Conservation (phyloP, 2,113 vertebrate genomes). For the Monopterus albus region DNA sequence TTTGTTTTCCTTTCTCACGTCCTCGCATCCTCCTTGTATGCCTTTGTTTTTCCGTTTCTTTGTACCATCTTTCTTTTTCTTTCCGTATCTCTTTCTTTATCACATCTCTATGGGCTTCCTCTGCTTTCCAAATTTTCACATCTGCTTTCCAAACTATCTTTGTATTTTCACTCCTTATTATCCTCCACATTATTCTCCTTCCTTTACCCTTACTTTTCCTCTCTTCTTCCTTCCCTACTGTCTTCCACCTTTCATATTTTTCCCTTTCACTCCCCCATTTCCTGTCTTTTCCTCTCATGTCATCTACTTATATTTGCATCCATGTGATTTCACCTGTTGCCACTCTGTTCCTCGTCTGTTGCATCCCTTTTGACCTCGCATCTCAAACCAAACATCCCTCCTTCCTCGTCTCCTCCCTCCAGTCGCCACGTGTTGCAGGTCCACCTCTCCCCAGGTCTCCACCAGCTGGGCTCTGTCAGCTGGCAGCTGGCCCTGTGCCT, state of each 20-base stretch:
- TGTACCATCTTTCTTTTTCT: not conserved
- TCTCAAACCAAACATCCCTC: not conserved
- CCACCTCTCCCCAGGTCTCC: constrained; percentile 90
- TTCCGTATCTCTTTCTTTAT: not conserved
- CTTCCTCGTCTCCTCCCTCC: constrained; percentile 31
- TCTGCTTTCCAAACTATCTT: not conserved
- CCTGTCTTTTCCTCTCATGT: not conserved
- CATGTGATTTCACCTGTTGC: not conserved
- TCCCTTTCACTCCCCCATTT: not conserved
- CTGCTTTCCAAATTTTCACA: not conserved
- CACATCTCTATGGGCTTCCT: not conserved
- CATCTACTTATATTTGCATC: not conserved
- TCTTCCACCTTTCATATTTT: constrained; percentile 4
- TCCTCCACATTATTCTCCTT: constrained; percentile 9
- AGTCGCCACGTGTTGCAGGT: constrained; percentile 95
- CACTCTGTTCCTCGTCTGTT: not conserved
- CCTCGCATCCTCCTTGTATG: not conserved
- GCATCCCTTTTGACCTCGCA: not conserved
- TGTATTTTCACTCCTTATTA: not conserved
- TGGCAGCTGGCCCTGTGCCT: constrained; percentile 96
- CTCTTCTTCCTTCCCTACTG: not conserved
- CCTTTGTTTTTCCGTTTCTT: not conserved
- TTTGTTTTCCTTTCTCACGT: not conserved
- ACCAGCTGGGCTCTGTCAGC: constrained; percentile 92
- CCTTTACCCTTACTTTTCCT: not conserved